Evolutionary conservation across 2,797 vertebrate genomes (phyloP), one percentile per base, ranked within the genome.

Genomic region (Triplophysa bombifrons): DNA sequence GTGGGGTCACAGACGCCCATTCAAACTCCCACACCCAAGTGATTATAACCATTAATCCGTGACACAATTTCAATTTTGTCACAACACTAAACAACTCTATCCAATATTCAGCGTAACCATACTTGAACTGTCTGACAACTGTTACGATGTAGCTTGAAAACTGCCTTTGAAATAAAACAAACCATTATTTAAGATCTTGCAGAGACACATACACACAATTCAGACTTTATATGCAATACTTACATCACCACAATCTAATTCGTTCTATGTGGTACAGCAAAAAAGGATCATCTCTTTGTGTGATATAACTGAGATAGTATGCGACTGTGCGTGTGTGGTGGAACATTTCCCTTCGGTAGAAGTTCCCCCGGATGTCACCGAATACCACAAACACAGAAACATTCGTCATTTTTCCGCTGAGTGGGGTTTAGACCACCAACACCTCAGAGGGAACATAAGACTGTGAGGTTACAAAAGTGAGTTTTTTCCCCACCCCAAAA

Each of bases 321-420:
- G 20, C 25, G 25, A 5, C 14, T 25, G 34, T n/a, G 17, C 41
- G 25, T 46, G 72, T 56, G 65, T 50, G 61, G 25, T 41, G 53
- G 3, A 64, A 81, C 68, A 48, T 64, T 50, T 76, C 17, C 72
- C n/a, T 66, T 77, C 63, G 17, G 16, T 60, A 55, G 48, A 81
- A 68, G 65, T 72, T 46, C 64, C 72, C 67, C 65, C 75, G 56
- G 69, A 82, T 53, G 60, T 55, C 55, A 48, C 12, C n/a, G 12
- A 25, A 78, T 60, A 56, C 65, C 71, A 75, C 55, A 81, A 44
- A 84, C 82, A 65, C 66, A 50, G n/a, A 80, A 46, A 66, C 63
- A 38, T 12, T 56, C 2, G 11, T 3, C 44, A 41, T 17, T 63
- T 48, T 69, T 69, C 65, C 72, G 1, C 66, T 61, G 76, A 78